These are phyloP conservation scores for Hepsetus odoe DNA, from an alignment of 2,113 vertebrate species.

Conservation along the genomic window DNA sequence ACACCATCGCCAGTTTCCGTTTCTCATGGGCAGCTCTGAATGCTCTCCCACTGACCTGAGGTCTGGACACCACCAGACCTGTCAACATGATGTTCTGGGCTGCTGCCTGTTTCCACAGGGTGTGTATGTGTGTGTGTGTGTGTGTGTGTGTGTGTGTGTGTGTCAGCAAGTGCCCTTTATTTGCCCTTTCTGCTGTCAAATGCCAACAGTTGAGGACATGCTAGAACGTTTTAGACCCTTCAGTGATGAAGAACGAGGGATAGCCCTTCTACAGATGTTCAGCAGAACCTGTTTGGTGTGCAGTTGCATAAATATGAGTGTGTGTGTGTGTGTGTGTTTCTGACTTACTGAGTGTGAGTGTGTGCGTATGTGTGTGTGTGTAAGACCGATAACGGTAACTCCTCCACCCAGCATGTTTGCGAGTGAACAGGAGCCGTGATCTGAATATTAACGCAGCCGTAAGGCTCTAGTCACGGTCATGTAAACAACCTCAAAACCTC, in stretches of 20 bases:
- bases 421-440: conserved; percentile 24
- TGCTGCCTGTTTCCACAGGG: conserved; percentile 27
- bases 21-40: conserved; percentile 22
- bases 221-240: neutral
- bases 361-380: too few relatives aligned
- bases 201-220: too few relatives aligned
- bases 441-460: conserved; percentile 33
- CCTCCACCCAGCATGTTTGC: conserved; percentile 31
- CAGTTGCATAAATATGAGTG: conserved; percentile 4
- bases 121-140: conserved; percentile 12
- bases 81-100: conserved; percentile 31
- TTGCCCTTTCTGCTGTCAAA: conserved; percentile 4
- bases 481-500: neutral
- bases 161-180: conserved; percentile 9
- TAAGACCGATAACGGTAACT: conserved; percentile 26
- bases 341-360: conserved; percentile 20
- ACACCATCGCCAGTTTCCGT: conserved; percentile 22
- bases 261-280: conserved; percentile 16
- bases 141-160: neutral
- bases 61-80: conserved; percentile 21
- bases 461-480: conserved; percentile 10
- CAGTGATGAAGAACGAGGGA: neutral
- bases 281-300: neutral
- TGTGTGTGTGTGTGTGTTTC: conserved; percentile 20
- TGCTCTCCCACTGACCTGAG: conserved; percentile 18